A percentile compares a stretch with the other conserved stretches of the same genome.
phyloP scores from a whole-genome alignment of 2,888 invertebrate genomes.

The Balanococcus diminutus region DNA sequence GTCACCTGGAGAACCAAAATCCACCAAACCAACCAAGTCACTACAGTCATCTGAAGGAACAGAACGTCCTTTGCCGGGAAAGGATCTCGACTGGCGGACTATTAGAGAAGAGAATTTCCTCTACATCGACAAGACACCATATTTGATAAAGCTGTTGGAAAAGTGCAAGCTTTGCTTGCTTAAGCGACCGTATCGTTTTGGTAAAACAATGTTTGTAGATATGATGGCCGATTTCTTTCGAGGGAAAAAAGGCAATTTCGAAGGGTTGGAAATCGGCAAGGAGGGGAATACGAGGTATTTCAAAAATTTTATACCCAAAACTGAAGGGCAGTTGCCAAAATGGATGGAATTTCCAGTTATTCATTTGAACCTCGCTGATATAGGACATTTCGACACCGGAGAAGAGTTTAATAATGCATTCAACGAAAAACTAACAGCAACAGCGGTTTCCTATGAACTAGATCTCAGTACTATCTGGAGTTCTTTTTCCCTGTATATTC shows the following conservation, averaged over 20 bases:
- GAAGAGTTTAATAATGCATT: neutral
- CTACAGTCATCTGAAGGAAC: neutral
- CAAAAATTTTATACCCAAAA: neutral
- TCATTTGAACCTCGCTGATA: neutral
- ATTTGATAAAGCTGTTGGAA: neutral
- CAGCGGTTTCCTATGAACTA: too few species aligned
- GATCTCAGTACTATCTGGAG: too few species aligned
- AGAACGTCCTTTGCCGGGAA: neutral
- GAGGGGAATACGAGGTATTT: neutral
- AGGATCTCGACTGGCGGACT: neutral
- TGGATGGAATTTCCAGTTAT: constrained; percentile 4
- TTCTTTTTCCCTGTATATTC: neutral
- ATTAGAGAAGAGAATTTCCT: neutral
- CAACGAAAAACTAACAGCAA: neutral
- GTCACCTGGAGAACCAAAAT: neutral
- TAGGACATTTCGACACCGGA: neutral
- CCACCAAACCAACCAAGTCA: neutral
- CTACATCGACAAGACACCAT: constrained; percentile 12
- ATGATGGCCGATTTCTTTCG: neutral
- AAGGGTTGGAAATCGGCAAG: neutral
- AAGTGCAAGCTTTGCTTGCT: neutral
- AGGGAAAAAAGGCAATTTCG: neutral
- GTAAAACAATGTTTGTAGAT: neutral
- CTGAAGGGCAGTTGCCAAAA: neutral
- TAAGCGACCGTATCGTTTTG: neutral